Conservation (phyloP, 2,888 invertebrate species). For the Conus canariensis region DNA sequence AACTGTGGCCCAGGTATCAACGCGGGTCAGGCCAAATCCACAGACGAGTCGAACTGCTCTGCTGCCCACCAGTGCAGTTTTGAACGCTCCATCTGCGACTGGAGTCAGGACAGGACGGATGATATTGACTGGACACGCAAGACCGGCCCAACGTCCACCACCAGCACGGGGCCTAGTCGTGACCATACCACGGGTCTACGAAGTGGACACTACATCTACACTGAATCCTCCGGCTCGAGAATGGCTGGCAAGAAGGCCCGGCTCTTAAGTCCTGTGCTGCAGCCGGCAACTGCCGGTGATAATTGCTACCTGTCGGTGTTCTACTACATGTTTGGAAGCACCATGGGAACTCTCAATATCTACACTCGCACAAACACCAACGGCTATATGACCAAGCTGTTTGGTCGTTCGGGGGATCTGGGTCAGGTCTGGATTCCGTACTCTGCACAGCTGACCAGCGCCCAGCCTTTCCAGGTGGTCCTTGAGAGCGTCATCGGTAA, state of each 20-base stretch:
- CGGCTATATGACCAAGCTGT: slow-evolving; percentile 57
- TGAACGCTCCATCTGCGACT: slow-evolving; percentile 70
- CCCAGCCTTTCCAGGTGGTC: slow-evolving; percentile 67
- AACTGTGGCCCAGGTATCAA: slow-evolving; percentile 73
- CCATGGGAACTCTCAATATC: slow-evolving; percentile 66
- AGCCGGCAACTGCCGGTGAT: slow-evolving; percentile 53
- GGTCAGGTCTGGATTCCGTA: slow-evolving; percentile 69
- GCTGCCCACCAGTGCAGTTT: slow-evolving; percentile 67
- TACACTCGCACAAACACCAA: slow-evolving; percentile 63
- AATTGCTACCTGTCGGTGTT: slow-evolving; percentile 69
- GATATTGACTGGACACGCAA: slow-evolving; percentile 71
- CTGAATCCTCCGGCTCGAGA: slow-evolving; percentile 70
- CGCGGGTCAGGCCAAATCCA: slow-evolving; percentile 57
- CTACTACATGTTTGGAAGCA: slow-evolving; percentile 73
- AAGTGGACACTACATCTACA: slow-evolving; percentile 71
- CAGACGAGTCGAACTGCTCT: slow-evolving; percentile 45
- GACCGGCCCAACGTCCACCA: slow-evolving; percentile 63
- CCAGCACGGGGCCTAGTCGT: slow-evolving; percentile 69
- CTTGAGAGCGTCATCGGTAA: slow-evolving; percentile 68
- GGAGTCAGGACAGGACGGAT: slow-evolving; percentile 69
- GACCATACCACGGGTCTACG: slow-evolving; percentile 68
- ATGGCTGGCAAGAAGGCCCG: slow-evolving; percentile 66
- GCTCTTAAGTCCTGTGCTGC: slow-evolving; percentile 71
- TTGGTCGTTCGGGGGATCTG: slow-evolving; percentile 59
- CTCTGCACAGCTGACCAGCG: slow-evolving; percentile 56